These are phyloP conservation scores for Hippoglossus stenolepis DNA, from an alignment of 2,113 vertebrate genomes.

Conservation along the genomic window DNA sequence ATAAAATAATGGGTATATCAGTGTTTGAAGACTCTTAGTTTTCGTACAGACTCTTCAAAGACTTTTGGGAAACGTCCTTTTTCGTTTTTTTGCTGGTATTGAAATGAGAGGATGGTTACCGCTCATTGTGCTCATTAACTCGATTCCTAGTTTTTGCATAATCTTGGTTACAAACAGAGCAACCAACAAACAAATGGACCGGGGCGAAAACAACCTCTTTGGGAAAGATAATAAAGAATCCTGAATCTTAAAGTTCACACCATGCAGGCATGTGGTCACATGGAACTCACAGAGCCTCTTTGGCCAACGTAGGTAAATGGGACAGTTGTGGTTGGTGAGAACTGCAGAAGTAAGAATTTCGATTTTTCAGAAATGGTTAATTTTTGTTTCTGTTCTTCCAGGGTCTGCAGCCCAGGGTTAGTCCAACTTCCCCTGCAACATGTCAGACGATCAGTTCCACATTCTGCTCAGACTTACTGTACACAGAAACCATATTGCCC, in stretches of 20 bases:
- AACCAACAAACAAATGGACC: too few species aligned
- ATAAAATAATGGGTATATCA: neutral
- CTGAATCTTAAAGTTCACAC: too few species aligned
- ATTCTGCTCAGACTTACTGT: slow-evolving; percentile 83
- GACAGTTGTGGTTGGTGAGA: too few species aligned
- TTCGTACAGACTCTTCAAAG: too few species aligned
- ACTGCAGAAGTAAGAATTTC: neutral
- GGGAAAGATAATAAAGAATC: too few species aligned
- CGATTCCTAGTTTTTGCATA: too few species aligned
- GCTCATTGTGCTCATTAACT: neutral
- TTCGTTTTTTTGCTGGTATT: neutral
- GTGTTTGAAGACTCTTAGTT: too few species aligned
- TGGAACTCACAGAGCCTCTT: too few species aligned
- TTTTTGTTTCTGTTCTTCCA: slow-evolving; percentile 8
- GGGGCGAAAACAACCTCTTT: too few species aligned
- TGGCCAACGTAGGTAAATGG: too few species aligned
- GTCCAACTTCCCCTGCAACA: slow-evolving; percentile 33
- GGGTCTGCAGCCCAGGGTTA: neutral
- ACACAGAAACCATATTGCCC: slow-evolving; percentile 80
- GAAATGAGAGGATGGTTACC: neutral
- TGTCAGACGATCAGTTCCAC: slow-evolving; percentile 87
- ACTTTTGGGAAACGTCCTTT: neutral
- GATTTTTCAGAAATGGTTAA: neutral
- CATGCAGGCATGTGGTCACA: too few species aligned
- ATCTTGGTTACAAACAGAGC: too few species aligned